A percentile compares a stretch with the other conserved stretches of the same genome.
Evolutionary conservation across 2,113 vertebrate genomes (phyloP).

Genomic region (Leuciscus idus): DNA sequence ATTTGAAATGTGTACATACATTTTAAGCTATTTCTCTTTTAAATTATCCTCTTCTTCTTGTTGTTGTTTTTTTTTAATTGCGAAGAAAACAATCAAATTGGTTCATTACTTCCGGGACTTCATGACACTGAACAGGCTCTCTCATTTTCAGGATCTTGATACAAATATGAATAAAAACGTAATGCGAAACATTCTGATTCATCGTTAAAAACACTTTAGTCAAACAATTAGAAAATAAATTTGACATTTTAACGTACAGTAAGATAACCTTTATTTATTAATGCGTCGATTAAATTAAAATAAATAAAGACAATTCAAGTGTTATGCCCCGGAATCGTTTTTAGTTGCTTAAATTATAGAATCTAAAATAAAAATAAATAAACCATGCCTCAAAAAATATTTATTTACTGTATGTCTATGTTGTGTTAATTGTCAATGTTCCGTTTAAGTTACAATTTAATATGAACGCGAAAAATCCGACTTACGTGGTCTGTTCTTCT

Average conservation of each 20-base stretch:
- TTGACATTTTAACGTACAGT: neutral
- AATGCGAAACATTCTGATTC: neutral
- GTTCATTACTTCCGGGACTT: conserved; percentile 29
- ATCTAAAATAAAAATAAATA: neutral
- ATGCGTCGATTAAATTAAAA: neutral
- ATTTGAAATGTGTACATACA: neutral
- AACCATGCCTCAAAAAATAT: neutral
- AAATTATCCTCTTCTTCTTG: neutral
- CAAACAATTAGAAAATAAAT: neutral
- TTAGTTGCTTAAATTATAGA: neutral
- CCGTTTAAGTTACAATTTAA: neutral
- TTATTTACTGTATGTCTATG: neutral
- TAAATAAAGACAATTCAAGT: neutral
- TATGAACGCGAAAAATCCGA: no score
- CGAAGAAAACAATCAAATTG: no score
- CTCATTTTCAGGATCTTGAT: neutral
- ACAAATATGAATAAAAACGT: neutral
- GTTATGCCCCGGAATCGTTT: neutral
- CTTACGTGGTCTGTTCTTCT: conserved; percentile 84
- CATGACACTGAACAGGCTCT: neutral
- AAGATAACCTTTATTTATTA: neutral
- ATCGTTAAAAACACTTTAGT: neutral
- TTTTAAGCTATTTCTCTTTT: neutral
- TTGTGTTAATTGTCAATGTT: neutral
- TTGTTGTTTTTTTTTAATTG: neutral